phyloP scores from a whole-genome alignment of 2,113 vertebrate genomes.

The Gobius niger region DNA sequence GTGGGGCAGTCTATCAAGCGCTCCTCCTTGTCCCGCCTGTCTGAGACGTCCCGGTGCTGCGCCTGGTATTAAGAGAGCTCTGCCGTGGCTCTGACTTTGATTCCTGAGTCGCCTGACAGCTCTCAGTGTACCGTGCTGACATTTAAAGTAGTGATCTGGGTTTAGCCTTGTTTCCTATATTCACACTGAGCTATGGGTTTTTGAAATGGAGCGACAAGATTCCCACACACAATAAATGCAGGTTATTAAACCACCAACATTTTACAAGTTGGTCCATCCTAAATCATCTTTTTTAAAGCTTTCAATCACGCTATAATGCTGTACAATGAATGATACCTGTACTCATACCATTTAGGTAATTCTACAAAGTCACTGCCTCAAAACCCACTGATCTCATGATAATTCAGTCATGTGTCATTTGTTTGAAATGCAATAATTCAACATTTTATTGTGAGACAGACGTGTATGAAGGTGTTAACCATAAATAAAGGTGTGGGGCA shows the following conservation, averaged over 20 bases:
- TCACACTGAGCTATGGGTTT: constrained; percentile 59
- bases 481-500: too few relatives aligned
- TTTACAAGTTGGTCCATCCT: too few relatives aligned
- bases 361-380: too few relatives aligned
- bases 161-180: constrained; percentile 72
- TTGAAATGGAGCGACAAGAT: constrained; percentile 47
- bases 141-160: constrained; percentile 68
- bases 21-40: constrained; percentile 34
- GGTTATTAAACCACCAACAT: neutral
- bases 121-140: constrained; percentile 68
- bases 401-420: too few relatives aligned
- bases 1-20: constrained; percentile 45
- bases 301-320: too few relatives aligned
- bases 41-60: constrained; percentile 45
- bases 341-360: too few relatives aligned
- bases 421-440: too few relatives aligned
- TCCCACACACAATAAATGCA: constrained; percentile 4
- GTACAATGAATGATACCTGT: too few relatives aligned
- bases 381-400: too few relatives aligned
- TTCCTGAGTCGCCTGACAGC: constrained; percentile 57
- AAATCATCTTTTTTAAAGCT: too few relatives aligned
- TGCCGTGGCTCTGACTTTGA: constrained; percentile 58
- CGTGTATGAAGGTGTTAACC: too few relatives aligned
- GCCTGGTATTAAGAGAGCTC: neutral
- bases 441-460: too few relatives aligned